These are phyloP conservation scores for Schizaphis graminum DNA, from an alignment of 2,888 invertebrate species.

Conservation along the genomic window DNA sequence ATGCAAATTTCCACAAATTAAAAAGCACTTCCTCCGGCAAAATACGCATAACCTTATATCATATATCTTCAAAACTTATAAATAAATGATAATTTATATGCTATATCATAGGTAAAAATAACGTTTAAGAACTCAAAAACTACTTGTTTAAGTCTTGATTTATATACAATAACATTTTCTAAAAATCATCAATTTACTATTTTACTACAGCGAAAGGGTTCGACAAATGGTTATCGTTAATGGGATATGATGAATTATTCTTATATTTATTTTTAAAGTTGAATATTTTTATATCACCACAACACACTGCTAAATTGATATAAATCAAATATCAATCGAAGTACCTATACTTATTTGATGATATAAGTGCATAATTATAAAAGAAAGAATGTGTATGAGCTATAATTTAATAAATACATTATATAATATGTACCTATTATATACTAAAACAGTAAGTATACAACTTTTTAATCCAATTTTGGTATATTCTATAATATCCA, in stretches of 20 bases:
- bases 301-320: background rate
- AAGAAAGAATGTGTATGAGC: background rate
- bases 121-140: background rate
- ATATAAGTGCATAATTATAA: background rate
- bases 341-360: background rate
- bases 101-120: background rate
- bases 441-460: background rate
- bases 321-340: background rate
- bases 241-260: background rate
- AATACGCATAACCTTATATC: background rate
- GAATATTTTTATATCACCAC: fast-evolving
- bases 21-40: conserved; percentile 19
- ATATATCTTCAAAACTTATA: background rate
- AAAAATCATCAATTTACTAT: background rate
- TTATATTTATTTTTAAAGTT: background rate
- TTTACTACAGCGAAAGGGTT: background rate
- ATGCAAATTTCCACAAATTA: conserved; percentile 29
- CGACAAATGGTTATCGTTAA: background rate
- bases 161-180: background rate
- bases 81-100: background rate
- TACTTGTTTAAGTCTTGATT: background rate
- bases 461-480: background rate
- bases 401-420: background rate
- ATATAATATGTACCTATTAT: background rate
- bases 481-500: background rate